A percentile compares a stretch with the other conserved stretches of the same genome.
Conservation (phyloP, 1,140 invertebrate species). For the Nixonia krombeini region DNA sequence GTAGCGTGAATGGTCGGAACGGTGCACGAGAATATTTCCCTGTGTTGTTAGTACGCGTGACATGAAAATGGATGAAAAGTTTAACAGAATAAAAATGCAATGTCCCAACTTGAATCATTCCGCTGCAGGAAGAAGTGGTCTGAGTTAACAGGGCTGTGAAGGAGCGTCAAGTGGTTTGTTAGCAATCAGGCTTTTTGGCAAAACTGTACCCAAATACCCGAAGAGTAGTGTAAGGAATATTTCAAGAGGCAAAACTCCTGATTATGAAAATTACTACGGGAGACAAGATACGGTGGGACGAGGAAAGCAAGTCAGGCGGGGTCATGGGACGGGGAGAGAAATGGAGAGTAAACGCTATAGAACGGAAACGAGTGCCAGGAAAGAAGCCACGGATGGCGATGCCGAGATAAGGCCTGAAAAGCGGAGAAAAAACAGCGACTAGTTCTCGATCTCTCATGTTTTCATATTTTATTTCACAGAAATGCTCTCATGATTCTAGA, state of each 20-base stretch:
- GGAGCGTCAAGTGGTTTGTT: conserved; percentile 43
- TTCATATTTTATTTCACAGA: conserved; percentile 59
- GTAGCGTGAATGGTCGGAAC: too few species aligned
- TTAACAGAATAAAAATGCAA: too few species aligned
- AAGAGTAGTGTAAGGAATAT: conserved; percentile 27
- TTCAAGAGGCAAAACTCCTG: conserved; percentile 55
- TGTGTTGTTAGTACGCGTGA: too few species aligned
- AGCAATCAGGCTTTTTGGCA: conserved; percentile 30
- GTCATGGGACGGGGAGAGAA: conserved; percentile 19
- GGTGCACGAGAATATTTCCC: too few species aligned
- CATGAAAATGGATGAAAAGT: too few species aligned
- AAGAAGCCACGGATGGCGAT: conserved; percentile 28
- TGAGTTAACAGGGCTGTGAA: conserved; percentile 26
- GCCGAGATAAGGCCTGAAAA: conserved; percentile 61
- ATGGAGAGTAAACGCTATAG: conserved; percentile 29
- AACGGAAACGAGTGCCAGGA: conserved; percentile 43
- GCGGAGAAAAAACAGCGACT: conserved; percentile 45
- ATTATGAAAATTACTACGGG: conserved; percentile 61
- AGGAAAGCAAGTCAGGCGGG: conserved; percentile 29
- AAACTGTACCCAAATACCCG: conserved; percentile 31
- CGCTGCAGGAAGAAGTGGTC: conserved; percentile 10
- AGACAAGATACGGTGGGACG: conserved; percentile 45
- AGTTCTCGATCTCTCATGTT: conserved; percentile 27
- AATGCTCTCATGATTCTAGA: conserved; percentile 52
- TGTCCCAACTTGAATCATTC: conserved; percentile 14